Evolutionary conservation across 1,140 invertebrate genomes (phyloP), one percentile per base, ranked within the genome.

Genomic region (Caerostris extrusa): DNA sequence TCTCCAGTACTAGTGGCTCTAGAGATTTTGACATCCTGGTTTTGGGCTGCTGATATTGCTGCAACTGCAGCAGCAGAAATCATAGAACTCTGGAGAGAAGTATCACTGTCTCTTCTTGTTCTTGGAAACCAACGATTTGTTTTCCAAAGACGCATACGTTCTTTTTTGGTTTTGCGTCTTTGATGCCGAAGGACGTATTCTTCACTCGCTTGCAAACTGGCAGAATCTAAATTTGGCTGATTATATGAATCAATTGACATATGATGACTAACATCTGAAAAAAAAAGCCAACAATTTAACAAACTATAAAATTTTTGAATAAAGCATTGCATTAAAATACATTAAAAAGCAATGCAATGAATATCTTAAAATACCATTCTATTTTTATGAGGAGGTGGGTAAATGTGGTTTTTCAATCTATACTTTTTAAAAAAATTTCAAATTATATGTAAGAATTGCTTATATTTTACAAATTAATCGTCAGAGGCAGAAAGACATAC

Each of bases 161-260:
- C 98, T 98, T 17, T 97, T 97, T 95, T 97, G 98, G 95, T 98
- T 96, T 96, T 98, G 97, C 2, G 97, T 97, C 82, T 98, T 97
- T 96, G 98, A 97, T 2, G 91, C 55, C 95, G 90, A 90, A 94
- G 91, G 53, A 94, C 83, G 17, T 94, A 91, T 61, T 95, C 95
- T 90, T 95, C 94, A 87, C 94, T 94, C 3, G 93, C 67, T 55
- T 95, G 95, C 58, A 98, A 97, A 0, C 98, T 98, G 56, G 98
- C 98, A 71, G 98, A 98, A 95, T 98, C 98, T 6, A 98, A 96
- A 0, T 98, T 67, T 98, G 96, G 53, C 98, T 96, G 0, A 87
- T 94, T 81, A 19, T 89, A 92, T 2, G 94, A 95, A 77, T 95
- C 95, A 7, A 94, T 7, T 2, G 89, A 89, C 12, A 93, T 60